Conservation (phyloP, 2,888 invertebrate species). For the Synergus umbraculus region DNA sequence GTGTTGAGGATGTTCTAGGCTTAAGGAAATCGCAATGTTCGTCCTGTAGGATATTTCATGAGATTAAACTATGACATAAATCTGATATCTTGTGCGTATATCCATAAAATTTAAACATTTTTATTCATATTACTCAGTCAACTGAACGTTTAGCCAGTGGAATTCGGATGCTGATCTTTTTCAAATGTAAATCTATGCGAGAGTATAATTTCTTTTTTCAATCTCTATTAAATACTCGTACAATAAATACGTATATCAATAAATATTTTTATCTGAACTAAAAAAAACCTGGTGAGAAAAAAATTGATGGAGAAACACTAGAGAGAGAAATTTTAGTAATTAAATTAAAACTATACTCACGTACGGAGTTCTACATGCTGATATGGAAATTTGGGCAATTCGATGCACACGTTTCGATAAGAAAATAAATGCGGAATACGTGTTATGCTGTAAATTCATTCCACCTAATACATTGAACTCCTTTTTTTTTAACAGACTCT, state of each 20-base stretch:
- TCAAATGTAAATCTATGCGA: no score
- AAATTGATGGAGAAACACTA: neutral
- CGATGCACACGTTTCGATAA: slow-evolving; percentile 8
- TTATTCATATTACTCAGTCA: neutral
- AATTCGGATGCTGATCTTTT: neutral
- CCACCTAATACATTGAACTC: neutral
- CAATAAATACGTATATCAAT: no score
- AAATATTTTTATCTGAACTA: no score
- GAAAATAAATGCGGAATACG: neutral
- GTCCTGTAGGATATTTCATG: no score
- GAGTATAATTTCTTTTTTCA: no score
- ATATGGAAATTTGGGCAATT: neutral
- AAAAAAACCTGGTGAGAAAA: neutral
- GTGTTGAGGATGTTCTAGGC: no score
- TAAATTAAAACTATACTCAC: slow-evolving; percentile 3
- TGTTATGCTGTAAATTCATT: neutral
- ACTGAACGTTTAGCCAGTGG: neutral
- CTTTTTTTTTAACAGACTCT: neutral
- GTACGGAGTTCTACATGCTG: neutral
- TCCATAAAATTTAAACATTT: no score
- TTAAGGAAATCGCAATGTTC: no score
- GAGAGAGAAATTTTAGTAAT: neutral
- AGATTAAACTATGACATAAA: no score
- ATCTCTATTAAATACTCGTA: no score
- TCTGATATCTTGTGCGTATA: no score